Evolutionary conservation across 2,797 vertebrate species (phyloP), one percentile per base, ranked within the genome.

Genomic region (Streptopelia turtur): DNA sequence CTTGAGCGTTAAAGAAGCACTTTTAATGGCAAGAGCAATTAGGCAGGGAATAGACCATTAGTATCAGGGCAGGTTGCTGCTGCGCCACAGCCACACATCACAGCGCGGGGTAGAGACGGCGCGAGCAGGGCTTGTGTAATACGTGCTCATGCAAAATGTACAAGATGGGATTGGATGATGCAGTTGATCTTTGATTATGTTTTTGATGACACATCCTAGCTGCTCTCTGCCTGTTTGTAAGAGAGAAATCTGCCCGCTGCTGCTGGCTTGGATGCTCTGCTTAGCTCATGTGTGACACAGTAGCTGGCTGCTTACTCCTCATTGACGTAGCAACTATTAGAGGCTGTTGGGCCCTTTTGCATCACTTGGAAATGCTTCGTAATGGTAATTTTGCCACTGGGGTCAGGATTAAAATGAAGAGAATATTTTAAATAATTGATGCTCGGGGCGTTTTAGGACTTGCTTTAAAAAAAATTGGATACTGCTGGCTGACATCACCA

Each of bases 121-220:
- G 55, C 43, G 77, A 81, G 77, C 3, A 61, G 76, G 60, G 66
- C 35, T 91, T 93, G 93, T 89, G 83, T 88, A 88, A 96, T 68
- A 35, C 10, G 68, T 69, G 30, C 91, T 76, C 88, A 81, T 66
- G 84, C 70, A 85, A 60, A 83, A 90, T 70, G 87, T 43, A 27
- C 74, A 13, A 8, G 49, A 72, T n/a, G 45, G 71, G 83, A 60
- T 24, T 21, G 83, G 94, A 77, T 83, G 69, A 74, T 92, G 78
- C 83, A 56, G 91, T 60, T 88, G 95, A 89, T 96, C 90, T 95
- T 79, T 93, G 95, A 95, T 93, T 91, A 47, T 95, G 80, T 95
- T 97, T 96, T 89, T 83, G 92, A 92, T 97, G 96, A 96, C 93
- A 96, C 93, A 96, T 90, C 72, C 92, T 72, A 78, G 94, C 94